Evolutionary conservation across 2,113 vertebrate genomes (phyloP), one percentile per base, ranked within the genome.

Genomic region (Himantopus leucocephalus): DNA sequence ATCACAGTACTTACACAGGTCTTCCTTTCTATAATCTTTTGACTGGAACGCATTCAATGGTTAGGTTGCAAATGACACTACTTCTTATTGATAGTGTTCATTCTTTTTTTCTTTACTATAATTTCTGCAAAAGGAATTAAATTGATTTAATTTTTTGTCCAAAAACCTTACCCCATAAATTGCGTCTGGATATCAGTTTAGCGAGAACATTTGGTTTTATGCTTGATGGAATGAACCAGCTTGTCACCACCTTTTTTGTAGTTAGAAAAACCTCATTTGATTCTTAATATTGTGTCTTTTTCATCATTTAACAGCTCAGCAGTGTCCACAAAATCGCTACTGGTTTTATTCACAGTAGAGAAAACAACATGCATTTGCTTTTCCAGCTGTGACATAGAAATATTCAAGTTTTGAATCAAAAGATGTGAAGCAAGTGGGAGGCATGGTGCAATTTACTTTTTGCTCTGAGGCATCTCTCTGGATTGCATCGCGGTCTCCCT

Each of bases 301-400:
- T 58, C 62, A 26, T 77, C 10, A 3, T 87, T 83, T 74, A 75
- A 24, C 9, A 58, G 29, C 37, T 70, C 63, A 58, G 16, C 55
- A 80, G n/a, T 50, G 47, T 73, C 32, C 55, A 58, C 50, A 89
- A 58, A 89, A 71, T 80, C 89, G 22, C n/a, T 89, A 86, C 26
- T 1, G 1, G 29, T 86, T 96, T 80, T 83, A 29, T 83, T 85
- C 43, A 50, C 12, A 48, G 32, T 35, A 83, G 53, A 88, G 24
- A 22, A 66, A 91, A 64, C 59, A 73, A 67, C 30, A 48, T 29
- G 8, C 30, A 26, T 84, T 92, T 95, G n/a, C 16, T 86, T 92
- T 96, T 81, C 43, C 26, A 86, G 22, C 76, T 91, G 47, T 85
- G 52, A 74, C 23, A 19, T 14, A n/a, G 26, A 75, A 92, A 64